phyloP scores from a whole-genome alignment of 2,113 vertebrate species.

The Struthio camelus region DNA sequence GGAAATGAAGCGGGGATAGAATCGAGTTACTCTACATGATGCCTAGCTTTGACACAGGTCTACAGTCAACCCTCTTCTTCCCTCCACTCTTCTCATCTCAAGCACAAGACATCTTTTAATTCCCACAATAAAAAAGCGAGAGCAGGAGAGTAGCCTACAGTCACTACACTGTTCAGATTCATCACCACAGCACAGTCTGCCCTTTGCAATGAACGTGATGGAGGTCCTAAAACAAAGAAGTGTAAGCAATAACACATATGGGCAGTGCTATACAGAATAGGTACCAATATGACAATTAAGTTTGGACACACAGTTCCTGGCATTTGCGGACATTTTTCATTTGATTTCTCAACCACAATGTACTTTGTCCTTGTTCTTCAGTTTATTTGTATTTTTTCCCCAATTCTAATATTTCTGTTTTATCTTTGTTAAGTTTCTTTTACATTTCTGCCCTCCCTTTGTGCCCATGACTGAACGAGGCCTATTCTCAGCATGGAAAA shows the following conservation, averaged over 20 bases:
- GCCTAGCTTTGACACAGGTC: neutral
- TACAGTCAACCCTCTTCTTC: neutral
- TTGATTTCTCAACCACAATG: neutral
- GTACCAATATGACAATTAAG: neutral
- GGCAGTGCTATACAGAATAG: neutral
- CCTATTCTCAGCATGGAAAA: neutral
- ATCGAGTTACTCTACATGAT: neutral
- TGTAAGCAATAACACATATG: neutral
- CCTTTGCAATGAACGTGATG: neutral
- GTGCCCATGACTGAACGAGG: neutral
- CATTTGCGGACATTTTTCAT: neutral
- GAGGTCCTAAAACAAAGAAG: neutral
- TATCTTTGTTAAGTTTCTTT: neutral
- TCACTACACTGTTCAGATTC: neutral
- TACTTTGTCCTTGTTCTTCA: neutral
- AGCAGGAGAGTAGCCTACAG: neutral
- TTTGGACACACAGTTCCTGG: neutral
- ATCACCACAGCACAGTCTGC: neutral
- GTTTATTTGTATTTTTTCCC: neutral
- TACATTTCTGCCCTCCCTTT: neutral
- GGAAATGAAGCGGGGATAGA: neutral
- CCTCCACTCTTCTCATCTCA: neutral
- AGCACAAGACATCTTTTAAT: neutral
- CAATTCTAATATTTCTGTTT: neutral
- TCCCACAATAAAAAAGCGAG: neutral